phyloP scores from a whole-genome alignment of 2,888 invertebrate species.

The Selenia dentaria region DNA sequence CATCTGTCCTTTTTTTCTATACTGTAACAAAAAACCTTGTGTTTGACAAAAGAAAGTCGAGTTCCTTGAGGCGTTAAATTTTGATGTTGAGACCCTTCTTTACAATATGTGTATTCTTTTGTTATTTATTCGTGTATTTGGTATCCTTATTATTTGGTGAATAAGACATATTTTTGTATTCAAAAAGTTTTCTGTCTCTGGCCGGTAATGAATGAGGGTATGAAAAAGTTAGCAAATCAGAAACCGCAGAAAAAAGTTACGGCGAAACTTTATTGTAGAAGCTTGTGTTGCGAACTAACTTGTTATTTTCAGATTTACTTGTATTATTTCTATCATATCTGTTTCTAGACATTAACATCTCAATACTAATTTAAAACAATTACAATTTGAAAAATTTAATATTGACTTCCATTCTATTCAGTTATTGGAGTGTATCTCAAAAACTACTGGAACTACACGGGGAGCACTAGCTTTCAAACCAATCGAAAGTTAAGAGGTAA shows the following conservation, averaged over 20 bases:
- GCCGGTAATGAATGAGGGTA: conserved; percentile 18
- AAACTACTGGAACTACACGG: no score
- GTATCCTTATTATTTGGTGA: background rate
- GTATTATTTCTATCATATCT: no score
- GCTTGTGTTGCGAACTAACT: no score
- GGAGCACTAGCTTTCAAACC: no score
- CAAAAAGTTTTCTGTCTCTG: conserved; percentile 15
- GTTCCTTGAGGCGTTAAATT: conserved; percentile 67
- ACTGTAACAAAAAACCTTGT: conserved; percentile 13
- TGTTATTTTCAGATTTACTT: no score
- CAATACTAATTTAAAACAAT: no score
- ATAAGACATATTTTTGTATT: conserved; percentile 10
- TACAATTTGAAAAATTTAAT: no score
- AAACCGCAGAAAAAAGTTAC: background rate
- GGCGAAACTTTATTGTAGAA: background rate
- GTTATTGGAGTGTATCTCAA: no score
- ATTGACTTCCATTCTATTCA: no score
- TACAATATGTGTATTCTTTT: conserved; percentile 17
- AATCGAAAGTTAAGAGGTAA: no score
- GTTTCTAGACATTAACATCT: no score
- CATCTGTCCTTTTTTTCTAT: conserved; percentile 59
- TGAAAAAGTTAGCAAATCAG: background rate
- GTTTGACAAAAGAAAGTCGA: conserved; percentile 11
- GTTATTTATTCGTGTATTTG: conserved; percentile 13
- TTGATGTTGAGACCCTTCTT: conserved; percentile 43